These are phyloP conservation scores for Sphaeramia orbicularis DNA, from an alignment of 2,797 vertebrate species.

Conservation along the genomic window DNA sequence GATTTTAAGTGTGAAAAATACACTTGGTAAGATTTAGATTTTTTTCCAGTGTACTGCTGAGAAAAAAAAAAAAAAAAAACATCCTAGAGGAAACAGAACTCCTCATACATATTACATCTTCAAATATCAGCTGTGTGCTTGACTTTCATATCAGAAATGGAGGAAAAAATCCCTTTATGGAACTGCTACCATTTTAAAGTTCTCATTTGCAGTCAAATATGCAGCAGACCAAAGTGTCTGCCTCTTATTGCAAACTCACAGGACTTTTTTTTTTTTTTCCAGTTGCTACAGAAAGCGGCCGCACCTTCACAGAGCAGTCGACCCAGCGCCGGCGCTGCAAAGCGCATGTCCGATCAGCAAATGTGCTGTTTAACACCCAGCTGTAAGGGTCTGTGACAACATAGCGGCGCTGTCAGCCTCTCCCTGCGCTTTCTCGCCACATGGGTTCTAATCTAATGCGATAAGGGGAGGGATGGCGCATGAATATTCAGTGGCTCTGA, in stretches of 20 bases:
- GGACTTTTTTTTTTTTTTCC: no score
- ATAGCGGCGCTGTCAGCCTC: slow-evolving; percentile 77
- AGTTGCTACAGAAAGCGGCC: neutral
- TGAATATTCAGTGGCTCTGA: slow-evolving; percentile 87
- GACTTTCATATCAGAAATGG: neutral
- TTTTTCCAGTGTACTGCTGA: no score
- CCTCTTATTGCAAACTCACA: neutral
- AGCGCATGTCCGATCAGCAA: slow-evolving; percentile 63
- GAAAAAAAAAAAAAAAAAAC: no score
- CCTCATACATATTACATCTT: no score
- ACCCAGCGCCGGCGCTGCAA: slow-evolving; percentile 12
- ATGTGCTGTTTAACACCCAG: slow-evolving; percentile 78
- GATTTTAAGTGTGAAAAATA: no score
- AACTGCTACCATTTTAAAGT: neutral
- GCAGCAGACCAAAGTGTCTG: neutral
- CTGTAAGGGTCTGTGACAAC: slow-evolving; percentile 79
- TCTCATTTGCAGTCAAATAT: neutral
- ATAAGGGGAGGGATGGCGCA: slow-evolving; percentile 79
- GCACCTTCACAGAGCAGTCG: slow-evolving; percentile 39
- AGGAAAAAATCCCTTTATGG: no score
- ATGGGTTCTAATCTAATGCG: slow-evolving; percentile 85
- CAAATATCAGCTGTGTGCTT: neutral
- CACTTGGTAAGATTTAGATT: no score
- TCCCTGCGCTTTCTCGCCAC: slow-evolving; percentile 77
- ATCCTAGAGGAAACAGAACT: no score